These are phyloP conservation scores for Lochmaea crataegi DNA, from an alignment of 2,888 invertebrate genomes.

Conservation along the genomic window DNA sequence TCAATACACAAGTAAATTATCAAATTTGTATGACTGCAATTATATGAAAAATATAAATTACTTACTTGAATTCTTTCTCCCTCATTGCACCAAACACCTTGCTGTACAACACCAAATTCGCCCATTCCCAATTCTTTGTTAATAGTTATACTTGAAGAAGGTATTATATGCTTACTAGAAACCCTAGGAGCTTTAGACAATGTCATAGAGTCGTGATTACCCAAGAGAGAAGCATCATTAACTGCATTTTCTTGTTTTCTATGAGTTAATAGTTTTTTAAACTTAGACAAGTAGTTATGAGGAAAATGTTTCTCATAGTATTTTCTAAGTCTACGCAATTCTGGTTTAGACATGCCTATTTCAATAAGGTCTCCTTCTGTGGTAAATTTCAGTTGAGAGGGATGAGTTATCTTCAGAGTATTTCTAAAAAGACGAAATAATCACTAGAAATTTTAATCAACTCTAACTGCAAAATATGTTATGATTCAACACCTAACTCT, in stretches of 20 bases:
- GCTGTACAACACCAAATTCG: slow-evolving; percentile 98
- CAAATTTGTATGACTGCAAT: not conserved
- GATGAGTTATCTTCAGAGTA: slow-evolving; percentile 88
- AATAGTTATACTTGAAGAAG: slow-evolving; percentile 88
- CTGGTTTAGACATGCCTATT: slow-evolving; percentile 94
- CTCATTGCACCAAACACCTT: slow-evolving; percentile 96
- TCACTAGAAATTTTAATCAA: not conserved
- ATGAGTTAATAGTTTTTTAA: slow-evolving; percentile 83
- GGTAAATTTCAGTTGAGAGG: slow-evolving; percentile 93
- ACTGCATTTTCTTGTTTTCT: slow-evolving; percentile 67
- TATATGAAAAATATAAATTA: not conserved
- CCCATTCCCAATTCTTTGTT: slow-evolving; percentile 96
- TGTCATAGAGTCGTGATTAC: slow-evolving; percentile 61
- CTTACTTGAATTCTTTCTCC: slow-evolving; percentile 80
- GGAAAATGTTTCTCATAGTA: slow-evolving; percentile 94
- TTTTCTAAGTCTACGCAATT: slow-evolving; percentile 93
- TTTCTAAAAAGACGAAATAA: slow-evolving; percentile 70
- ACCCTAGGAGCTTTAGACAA: slow-evolving; percentile 68
- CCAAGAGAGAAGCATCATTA: slow-evolving; percentile 54
- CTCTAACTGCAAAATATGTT: too few species aligned
- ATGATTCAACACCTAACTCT: too few species aligned
- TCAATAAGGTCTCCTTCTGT: slow-evolving; percentile 90
- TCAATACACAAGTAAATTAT: too few species aligned
- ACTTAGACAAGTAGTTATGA: slow-evolving; percentile 91
- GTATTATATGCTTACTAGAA: slow-evolving; percentile 86